Base-by-base conservation (phyloP, 2,888 invertebrate genomes). In the Zygothrica quintamaculata region DNA sequence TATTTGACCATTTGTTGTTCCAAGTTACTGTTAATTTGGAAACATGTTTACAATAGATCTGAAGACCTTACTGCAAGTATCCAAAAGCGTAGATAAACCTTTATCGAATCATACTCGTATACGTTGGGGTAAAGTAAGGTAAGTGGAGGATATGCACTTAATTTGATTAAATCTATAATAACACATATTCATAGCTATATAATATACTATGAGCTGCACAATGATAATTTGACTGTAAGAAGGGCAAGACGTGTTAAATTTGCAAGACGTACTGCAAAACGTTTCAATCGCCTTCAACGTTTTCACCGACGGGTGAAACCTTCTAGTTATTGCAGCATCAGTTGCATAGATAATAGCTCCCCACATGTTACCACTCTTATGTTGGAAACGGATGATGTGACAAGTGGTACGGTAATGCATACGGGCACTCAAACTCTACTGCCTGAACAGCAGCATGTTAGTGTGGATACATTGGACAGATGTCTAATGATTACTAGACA, bases 11-110 rank as follows among this genome's bases (percentile, higher is more conserved):
- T 29, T 40, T 48, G 2, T 40, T 48, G 18, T 56, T 69, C 29
- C 70, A 76, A 78, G 81, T 67, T 12, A 33, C 42, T 12, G 44
- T 53, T 57, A 9, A 37, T 9, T 43, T 22, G 0, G 18, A 15
- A 15, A 22, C 37, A 66, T 75, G 59, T 65, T 67, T 26, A 36
- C 25, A 9, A 29, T 79, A 6, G 52, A 82, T 60, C 47, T 77
- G 1, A 64, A 67, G 40, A 13, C 36, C 0, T 26, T 85, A 25
- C 9, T 73, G 11, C 36, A 58, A 9, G n/a, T 62, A 3, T 56
- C 73, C 3, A 40, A 34, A 18, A 43, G 65, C 1, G 6, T n/a
- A 1, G 26, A 44, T 9, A 12, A 11, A 3, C 16, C 39, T 0
- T 2, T 52, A 9, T 16, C 15, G 8, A 22, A 29, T 4, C 69